These are phyloP conservation scores for Charaxes varanes DNA, from an alignment of 1,140 invertebrate species.

Conservation along the genomic window DNA sequence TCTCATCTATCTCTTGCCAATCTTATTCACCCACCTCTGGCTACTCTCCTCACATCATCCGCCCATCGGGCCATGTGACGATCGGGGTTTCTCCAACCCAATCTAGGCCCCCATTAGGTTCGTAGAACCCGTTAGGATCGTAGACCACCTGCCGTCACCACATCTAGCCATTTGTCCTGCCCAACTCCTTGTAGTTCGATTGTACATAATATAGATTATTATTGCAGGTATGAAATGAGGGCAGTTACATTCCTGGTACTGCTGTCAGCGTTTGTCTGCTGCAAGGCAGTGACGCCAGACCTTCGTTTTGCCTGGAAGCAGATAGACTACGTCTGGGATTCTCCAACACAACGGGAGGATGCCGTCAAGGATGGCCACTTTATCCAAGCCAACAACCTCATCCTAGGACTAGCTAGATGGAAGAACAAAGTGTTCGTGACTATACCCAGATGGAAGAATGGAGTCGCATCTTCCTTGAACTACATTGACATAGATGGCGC, in stretches of 20 bases:
- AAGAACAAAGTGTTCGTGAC: constrained; percentile 86
- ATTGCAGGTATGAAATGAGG: constrained; percentile 54
- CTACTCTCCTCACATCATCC: too few species aligned
- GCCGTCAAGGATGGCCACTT: constrained; percentile 79
- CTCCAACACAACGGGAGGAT: constrained; percentile 73
- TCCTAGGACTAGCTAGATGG: constrained; percentile 83
- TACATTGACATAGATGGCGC: constrained; percentile 77
- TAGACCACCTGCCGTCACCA: too few species aligned
- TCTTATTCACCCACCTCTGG: too few species aligned
- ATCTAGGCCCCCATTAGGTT: too few species aligned
- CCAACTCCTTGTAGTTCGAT: too few species aligned
- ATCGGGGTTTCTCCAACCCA: too few species aligned
- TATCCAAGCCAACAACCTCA: constrained; percentile 81
- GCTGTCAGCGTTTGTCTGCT: constrained; percentile 34
- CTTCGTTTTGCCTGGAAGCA: constrained; percentile 82
- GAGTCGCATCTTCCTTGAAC: constrained; percentile 82
- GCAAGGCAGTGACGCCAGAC: constrained; percentile 76
- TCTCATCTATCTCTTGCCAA: too few species aligned
- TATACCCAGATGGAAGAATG: constrained; percentile 84
- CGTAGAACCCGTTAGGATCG: too few species aligned
- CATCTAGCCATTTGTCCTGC: too few species aligned
- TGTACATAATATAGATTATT: too few species aligned
- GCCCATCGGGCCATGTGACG: too few species aligned
- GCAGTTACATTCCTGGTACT: constrained; percentile 37
- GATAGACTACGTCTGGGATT: constrained; percentile 81